Evolutionary conservation across 37 sponge, comb jelly and placozoan species (phyloP).

Genomic region (Mnemiopsis leidyi): DNA sequence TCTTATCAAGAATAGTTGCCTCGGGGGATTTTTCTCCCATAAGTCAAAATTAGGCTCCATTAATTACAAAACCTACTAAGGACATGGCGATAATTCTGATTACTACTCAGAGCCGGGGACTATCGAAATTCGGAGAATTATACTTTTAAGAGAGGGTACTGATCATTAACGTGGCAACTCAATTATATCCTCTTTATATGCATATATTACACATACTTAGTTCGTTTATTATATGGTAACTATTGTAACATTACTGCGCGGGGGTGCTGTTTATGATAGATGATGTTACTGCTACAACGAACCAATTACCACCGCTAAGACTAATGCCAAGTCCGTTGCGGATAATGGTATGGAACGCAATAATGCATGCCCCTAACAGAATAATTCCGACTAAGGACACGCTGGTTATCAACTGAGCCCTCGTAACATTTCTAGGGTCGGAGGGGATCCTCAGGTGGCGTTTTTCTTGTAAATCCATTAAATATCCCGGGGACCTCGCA

Average conservation of each 20-base stretch:
- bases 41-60: neutral
- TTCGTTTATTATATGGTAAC: neutral
- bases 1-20: too few relatives aligned
- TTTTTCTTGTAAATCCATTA: neutral
- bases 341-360: neutral
- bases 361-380: neutral
- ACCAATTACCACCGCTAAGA: neutral
- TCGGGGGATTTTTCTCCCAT: neutral
- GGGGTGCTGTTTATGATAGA: neutral
- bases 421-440: neutral
- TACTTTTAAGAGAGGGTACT: neutral
- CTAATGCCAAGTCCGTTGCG: neutral
- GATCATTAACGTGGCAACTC: neutral
- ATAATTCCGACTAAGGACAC: neutral
- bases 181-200: neutral
- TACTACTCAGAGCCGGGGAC: neutral
- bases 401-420: neutral
- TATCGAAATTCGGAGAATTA: neutral
- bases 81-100: neutral
- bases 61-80: neutral
- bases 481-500: neutral
- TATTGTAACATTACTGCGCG: neutral
- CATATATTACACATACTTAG: neutral
- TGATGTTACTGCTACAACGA: neutral
- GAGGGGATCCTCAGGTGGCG: neutral